A percentile compares a stretch with the other conserved stretches of the same genome.
Evolutionary conservation across 2,113 vertebrate genomes (phyloP).

Genomic region (Ageneiosus marmoratus): DNA sequence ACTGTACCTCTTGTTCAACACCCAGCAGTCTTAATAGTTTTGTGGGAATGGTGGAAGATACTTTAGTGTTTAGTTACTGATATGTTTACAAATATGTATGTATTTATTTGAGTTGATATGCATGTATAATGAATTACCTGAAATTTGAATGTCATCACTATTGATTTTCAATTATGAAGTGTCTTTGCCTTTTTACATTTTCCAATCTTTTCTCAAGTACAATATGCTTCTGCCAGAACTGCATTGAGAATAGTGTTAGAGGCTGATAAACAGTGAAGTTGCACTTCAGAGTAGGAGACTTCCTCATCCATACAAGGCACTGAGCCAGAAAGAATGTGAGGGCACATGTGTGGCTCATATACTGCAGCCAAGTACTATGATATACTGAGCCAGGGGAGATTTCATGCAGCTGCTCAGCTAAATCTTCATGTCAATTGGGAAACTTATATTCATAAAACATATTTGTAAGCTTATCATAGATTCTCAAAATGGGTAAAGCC

Average conservation of each 20-base stretch:
- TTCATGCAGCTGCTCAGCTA: conserved; percentile 20
- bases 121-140: background rate
- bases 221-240: background rate
- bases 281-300: conserved; percentile 11
- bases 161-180: background rate
- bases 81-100: background rate
- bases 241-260: background rate
- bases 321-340: conserved; percentile 35
- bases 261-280: conserved; percentile 34
- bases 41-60: background rate
- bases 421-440: conserved; percentile 8
- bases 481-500: background rate
- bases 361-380: background rate
- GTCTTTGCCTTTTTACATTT: background rate
- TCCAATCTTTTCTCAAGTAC: background rate
- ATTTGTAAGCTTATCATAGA: background rate
- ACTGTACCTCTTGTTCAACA: background rate
- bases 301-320: conserved; percentile 52
- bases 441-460: background rate
- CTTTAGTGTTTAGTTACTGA: background rate
- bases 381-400: background rate
- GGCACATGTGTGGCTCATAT: background rate
- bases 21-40: background rate
- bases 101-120: background rate
- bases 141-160: background rate